Evolutionary conservation across 2,113 vertebrate genomes (phyloP).

Genomic region (Cottus gobio): DNA sequence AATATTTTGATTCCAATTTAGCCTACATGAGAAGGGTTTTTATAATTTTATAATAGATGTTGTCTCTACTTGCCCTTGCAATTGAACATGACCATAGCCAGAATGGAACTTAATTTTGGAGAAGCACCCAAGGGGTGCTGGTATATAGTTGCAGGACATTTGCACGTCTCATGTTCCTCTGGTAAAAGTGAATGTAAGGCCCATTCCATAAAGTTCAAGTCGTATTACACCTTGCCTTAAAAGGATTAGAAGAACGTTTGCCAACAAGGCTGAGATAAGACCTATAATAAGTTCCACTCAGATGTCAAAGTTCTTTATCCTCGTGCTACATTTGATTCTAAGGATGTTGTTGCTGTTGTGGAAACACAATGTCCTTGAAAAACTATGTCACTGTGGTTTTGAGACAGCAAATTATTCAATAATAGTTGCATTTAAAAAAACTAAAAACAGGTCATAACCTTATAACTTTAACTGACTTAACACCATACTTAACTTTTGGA

Average conservation of each 20-base stretch:
- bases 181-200: conserved; percentile 64
- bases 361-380: conserved; percentile 47
- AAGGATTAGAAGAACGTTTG: conserved; percentile 59
- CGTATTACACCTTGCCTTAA: conserved; percentile 56
- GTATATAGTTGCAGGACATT: conserved; percentile 67
- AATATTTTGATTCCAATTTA: conserved; percentile 2
- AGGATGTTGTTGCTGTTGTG: conserved; percentile 59
- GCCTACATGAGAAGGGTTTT: conserved; percentile 11
- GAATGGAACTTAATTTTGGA: conserved; percentile 60
- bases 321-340: conserved; percentile 41
- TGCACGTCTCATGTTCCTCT: conserved; percentile 60
- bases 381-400: conserved; percentile 47
- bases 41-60: conserved; percentile 26
- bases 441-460: too few species aligned
- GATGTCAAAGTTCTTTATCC: conserved; percentile 66
- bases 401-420: conserved; percentile 7
- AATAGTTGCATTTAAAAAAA: background rate
- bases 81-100: conserved; percentile 31
- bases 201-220: conserved; percentile 67
- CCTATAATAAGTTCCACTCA: conserved; percentile 73
- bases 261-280: conserved; percentile 66
- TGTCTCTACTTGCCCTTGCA: conserved; percentile 34
- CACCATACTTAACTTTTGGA: background rate
- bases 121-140: conserved; percentile 65
- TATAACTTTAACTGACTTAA: background rate